These are phyloP conservation scores for Ditylenchus dipsaci DNA, from an alignment of 1,140 invertebrate species.

Conservation along the genomic window DNA sequence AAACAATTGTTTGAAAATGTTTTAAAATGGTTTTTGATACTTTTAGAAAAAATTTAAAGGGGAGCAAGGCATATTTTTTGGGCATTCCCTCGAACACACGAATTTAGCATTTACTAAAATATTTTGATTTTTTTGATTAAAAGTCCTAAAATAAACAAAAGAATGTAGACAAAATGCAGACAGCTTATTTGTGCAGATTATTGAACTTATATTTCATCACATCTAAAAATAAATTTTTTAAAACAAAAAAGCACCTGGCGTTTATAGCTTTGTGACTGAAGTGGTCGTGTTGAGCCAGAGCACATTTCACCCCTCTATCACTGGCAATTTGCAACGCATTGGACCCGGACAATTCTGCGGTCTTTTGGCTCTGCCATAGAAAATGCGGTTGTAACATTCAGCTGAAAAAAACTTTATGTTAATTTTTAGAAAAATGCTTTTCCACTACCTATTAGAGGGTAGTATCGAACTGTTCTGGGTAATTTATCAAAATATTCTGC, in stretches of 20 bases:
- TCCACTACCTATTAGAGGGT: conserved; percentile 29
- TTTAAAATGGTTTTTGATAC: too few relatives aligned
- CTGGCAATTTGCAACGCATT: conserved; percentile 33
- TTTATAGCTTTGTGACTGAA: conserved; percentile 31
- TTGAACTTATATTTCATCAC: not conserved
- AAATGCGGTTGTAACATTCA: conserved; percentile 49
- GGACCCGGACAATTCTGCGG: conserved; percentile 36
- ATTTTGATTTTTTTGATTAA: too few relatives aligned
- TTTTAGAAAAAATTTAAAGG: too few relatives aligned
- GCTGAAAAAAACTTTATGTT: conserved; percentile 18
- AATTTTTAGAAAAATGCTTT: not conserved
- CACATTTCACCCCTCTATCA: conserved; percentile 27
- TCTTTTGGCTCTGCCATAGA: conserved; percentile 40
- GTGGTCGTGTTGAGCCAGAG: conserved; percentile 20
- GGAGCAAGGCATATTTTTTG: too few relatives aligned
- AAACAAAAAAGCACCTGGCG: conserved; percentile 7
- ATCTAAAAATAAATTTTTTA: not conserved
- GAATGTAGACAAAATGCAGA: too few relatives aligned
- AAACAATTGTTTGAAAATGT: too few relatives aligned
- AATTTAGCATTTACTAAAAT: too few relatives aligned
- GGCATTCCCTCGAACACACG: too few relatives aligned
- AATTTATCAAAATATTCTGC: conserved; percentile 19
- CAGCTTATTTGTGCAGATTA: too few relatives aligned
- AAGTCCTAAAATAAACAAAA: too few relatives aligned
- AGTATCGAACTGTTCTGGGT: conserved; percentile 28